A percentile compares a stretch with the other conserved stretches of the same genome.
phyloP scores from a whole-genome alignment of 1,140 invertebrate genomes.

The Scaptodrosophila lebanonensis region DNA sequence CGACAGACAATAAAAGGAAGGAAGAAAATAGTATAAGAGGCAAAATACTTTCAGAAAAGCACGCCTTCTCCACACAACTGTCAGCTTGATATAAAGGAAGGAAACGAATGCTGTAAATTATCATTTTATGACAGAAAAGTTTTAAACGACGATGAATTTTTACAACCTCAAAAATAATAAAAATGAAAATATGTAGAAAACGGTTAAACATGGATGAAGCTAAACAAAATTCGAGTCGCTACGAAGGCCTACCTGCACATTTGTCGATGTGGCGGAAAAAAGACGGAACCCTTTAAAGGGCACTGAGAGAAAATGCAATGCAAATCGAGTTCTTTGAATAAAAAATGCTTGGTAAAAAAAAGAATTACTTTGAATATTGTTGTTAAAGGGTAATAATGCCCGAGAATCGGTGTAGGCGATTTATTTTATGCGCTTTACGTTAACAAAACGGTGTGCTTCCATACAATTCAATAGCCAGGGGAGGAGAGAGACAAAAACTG shows the following conservation, averaged over 20 bases:
- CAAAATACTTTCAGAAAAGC: slow-evolving; percentile 6
- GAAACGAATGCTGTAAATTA: slow-evolving; percentile 72
- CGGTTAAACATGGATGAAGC: slow-evolving; percentile 21
- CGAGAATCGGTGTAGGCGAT: too few species aligned
- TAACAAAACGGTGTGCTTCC: too few species aligned
- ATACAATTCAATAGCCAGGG: too few species aligned
- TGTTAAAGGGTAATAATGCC: too few species aligned
- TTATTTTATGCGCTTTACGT: too few species aligned
- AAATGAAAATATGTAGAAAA: slow-evolving; percentile 20
- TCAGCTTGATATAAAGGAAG: slow-evolving; percentile 47
- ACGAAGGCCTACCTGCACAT: too few species aligned
- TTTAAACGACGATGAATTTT: slow-evolving; percentile 68
- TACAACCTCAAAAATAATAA: slow-evolving; percentile 12
- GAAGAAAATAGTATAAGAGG: slow-evolving; percentile 17
- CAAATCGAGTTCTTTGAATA: not conserved
- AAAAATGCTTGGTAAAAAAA: too few species aligned
- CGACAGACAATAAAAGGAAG: slow-evolving; percentile 29
- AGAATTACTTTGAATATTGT: too few species aligned
- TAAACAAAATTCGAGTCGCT: slow-evolving; percentile 3
- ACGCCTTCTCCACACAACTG: slow-evolving; percentile 35
- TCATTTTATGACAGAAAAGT: slow-evolving; percentile 68
- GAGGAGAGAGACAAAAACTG: not conserved
- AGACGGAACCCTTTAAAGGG: not conserved
- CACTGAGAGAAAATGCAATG: slow-evolving; percentile 4
- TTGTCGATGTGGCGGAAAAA: too few species aligned